Evolutionary conservation across 2,797 vertebrate species (phyloP), one percentile per base, ranked within the genome.

Genomic region (Ciconia nigra): DNA sequence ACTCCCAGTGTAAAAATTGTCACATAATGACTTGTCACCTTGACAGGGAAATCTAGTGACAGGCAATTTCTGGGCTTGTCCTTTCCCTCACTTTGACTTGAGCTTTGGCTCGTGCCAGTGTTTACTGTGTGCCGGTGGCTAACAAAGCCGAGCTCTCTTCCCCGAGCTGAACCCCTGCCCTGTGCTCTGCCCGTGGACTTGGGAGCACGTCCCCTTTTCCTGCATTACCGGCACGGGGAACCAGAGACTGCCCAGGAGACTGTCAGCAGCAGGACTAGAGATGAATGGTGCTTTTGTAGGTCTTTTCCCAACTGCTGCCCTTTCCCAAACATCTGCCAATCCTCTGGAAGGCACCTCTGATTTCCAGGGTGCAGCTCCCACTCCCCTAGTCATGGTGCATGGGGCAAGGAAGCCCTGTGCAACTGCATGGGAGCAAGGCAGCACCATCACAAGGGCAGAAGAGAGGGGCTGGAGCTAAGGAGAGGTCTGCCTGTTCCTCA

Each of bases 151-250:
- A 49, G 44, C 7, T 37, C n/a, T 47, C 15, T 87, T n/a, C 44
- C 61, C 61, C 3, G 1, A 1, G 39, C 44, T 54, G 83, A 71
- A 3, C 41, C 41, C 29, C 55, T 10, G 21, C 0, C 2, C 65
- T 37, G 9, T 37, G 51, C 55, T 54, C 39, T 87, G 65, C 49
- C 57, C 5, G 1, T 29, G 24, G 21, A 41, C 31, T n/a, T 0
- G 0, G 31, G 25, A 54, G 13, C 24, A 7, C 0, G 0, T 19
- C 8, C 8, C 24, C 24, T 67, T 7, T 29, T 46, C 12, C 35
- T 35, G 17, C 10, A 0, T 7, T 39, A n/a, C 39, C 1, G 3
- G 63, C 65, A 55, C 3, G 1, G 51, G 54, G 35, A 85, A 12
- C 19, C 18, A 33, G 41, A 58, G 22, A 4, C 8, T 6, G 5